Conservation (phyloP, 2,888 invertebrate genomes). For the Caprella mutica region DNA sequence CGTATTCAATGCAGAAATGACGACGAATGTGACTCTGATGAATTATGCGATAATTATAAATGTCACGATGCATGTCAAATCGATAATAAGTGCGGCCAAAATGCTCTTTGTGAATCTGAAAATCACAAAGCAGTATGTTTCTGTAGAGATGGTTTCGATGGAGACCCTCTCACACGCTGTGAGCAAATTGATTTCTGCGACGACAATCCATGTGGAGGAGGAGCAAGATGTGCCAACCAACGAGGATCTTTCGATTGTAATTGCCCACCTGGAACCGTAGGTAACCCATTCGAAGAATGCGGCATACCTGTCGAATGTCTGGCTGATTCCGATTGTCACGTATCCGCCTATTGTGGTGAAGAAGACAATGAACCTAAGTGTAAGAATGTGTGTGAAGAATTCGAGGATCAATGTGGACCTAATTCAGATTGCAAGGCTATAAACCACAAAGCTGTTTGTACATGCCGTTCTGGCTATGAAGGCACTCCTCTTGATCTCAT, state of each 20-base stretch:
- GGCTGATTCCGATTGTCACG: slow-evolving; percentile 65
- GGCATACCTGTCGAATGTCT: slow-evolving; percentile 68
- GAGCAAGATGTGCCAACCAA: slow-evolving; percentile 66
- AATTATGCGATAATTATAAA: slow-evolving; percentile 66
- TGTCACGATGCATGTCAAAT: slow-evolving; percentile 72
- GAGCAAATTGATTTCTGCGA: slow-evolving; percentile 64
- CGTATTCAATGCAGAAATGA: slow-evolving; percentile 62
- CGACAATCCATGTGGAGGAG: slow-evolving; percentile 64
- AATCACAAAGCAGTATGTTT: slow-evolving; percentile 64
- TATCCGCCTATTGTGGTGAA: slow-evolving; percentile 61
- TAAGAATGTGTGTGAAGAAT: slow-evolving; percentile 64
- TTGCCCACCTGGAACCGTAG: slow-evolving; percentile 66
- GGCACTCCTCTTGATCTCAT: slow-evolving; percentile 67
- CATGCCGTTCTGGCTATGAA: slow-evolving; percentile 66
- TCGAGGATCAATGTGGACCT: slow-evolving; percentile 55
- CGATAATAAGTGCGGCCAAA: slow-evolving; percentile 70
- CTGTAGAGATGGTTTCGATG: slow-evolving; percentile 74
- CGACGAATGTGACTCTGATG: slow-evolving; percentile 65
- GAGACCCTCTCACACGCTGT: slow-evolving; percentile 61
- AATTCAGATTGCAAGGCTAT: slow-evolving; percentile 71
- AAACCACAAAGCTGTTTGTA: slow-evolving; percentile 66
- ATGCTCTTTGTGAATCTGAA: slow-evolving; percentile 73
- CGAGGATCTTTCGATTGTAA: slow-evolving; percentile 67
- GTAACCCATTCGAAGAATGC: slow-evolving; percentile 73
- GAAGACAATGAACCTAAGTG: slow-evolving; percentile 65